Evolutionary conservation across 1,140 invertebrate species (phyloP), one percentile per base, ranked within the genome.

Genomic region (Pachypeltis micranthus): DNA sequence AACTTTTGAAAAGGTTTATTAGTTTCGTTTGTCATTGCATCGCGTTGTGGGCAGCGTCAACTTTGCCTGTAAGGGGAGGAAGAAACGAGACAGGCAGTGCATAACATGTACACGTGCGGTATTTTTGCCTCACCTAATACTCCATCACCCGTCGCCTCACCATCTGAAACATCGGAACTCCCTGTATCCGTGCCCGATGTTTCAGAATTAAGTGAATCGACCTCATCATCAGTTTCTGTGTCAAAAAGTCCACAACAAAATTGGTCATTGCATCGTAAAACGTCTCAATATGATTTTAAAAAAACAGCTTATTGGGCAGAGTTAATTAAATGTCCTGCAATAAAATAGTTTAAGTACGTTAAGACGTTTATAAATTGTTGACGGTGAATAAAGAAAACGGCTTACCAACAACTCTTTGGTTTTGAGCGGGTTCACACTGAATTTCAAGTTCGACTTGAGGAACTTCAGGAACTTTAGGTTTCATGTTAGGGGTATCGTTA

Each of bases 101-200:
- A 21, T n/a, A n/a, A n/a, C n/a, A n/a, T n/a, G n/a, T n/a, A n/a
- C n/a, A n/a, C n/a, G n/a, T n/a, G n/a, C n/a, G n/a, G n/a, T n/a
- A 58, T 58, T 44, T 44, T 44, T 19, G 59, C 28, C 63, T 64
- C 63, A 64, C 63, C 63, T 57, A 56, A 23, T 34, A 59, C 44
- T 55, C 58, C 63, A 24, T 62, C 59, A 31, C 55, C 63, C 58
- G 54, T 54, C 7, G 19, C 61, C 24, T 47, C 59, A 62, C 62
- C 62, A 23, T 47, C 59, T 59, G 64, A 65, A 65, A 65, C 60
- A 62, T 65, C 64, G 61, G 61, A 44, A 65, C 64, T 65, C 24
- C 55, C 57, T 24, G 59, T 47, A 31, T 65, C 64, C 59, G 59
- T 58, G 27, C 62, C 64, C 59, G 64, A 65, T 62, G 60, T 65